Evolutionary conservation across 2,888 invertebrate species (phyloP).

Genomic region (Lasioglossum vierecki): DNA sequence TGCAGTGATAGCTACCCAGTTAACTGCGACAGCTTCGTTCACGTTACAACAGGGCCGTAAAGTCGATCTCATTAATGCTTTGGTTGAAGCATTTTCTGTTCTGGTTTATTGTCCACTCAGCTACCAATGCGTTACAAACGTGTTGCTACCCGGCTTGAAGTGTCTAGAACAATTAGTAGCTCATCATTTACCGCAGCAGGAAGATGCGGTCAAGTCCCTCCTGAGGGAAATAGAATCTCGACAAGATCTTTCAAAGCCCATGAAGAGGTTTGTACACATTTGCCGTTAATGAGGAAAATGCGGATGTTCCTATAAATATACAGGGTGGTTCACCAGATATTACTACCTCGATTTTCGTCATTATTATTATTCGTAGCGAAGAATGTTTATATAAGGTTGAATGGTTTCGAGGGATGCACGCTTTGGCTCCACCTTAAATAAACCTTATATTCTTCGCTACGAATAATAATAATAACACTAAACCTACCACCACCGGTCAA

Average conservation of each 20-base stretch:
- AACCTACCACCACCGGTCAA: no score
- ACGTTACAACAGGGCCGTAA: conserved; percentile 86
- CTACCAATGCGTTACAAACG: conserved; percentile 84
- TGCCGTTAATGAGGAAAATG: neutral
- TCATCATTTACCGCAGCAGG: conserved; percentile 84
- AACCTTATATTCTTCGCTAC: no score
- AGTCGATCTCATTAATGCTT: conserved; percentile 86
- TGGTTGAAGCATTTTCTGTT: conserved; percentile 88
- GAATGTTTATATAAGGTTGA: no score
- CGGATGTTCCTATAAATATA: neutral
- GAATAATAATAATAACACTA: no score
- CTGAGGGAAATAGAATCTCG: conserved; percentile 85
- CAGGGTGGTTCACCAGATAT: no score
- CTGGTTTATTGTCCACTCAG: conserved; percentile 85
- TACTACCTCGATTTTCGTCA: no score
- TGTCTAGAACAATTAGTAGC: conserved; percentile 84
- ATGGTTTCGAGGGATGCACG: no score
- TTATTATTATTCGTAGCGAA: no score
- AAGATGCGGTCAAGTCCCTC: conserved; percentile 85
- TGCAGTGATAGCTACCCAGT: conserved; percentile 87
- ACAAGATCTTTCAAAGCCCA: conserved; percentile 79
- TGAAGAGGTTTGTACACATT: conserved; percentile 78
- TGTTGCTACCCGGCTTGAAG: conserved; percentile 85
- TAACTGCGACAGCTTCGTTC: conserved; percentile 86
- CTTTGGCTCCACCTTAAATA: no score